Conservation (phyloP, 30 jellyfish, hydroid and myxozoan species). For the Chironex yamaguchii region DNA sequence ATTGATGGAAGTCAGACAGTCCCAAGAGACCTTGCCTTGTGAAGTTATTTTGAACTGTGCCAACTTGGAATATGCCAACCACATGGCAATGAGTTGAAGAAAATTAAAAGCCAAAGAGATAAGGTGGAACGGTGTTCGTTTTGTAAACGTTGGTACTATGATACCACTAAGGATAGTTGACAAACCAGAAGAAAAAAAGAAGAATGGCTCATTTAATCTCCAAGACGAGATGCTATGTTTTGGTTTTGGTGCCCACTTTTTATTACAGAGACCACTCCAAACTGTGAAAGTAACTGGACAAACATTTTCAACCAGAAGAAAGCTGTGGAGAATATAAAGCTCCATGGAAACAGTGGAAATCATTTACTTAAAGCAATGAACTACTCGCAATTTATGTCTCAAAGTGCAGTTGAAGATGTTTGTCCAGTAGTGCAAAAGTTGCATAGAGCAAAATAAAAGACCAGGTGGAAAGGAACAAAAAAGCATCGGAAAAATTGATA, state of each 20-base stretch:
- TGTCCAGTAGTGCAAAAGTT: not conserved
- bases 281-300: slow-evolving; percentile 30
- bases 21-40: too few relatives aligned
- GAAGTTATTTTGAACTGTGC: too few relatives aligned
- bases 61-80: too few relatives aligned
- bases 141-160: slow-evolving; percentile 12
- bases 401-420: not conserved
- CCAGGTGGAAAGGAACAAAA: slow-evolving; percentile 6
- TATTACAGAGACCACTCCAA: slow-evolving; percentile 1
- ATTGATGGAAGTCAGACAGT: too few relatives aligned
- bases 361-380: slow-evolving; percentile 18
- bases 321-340: not conserved
- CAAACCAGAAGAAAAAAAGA: not conserved
- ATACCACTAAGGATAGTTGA: not conserved
- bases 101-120: too few relatives aligned
- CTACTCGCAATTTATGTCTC: not conserved
- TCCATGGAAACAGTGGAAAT: not conserved
- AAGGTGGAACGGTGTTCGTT: not conserved
- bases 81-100: too few relatives aligned
- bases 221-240: slow-evolving; percentile 11
- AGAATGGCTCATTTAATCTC: slow-evolving; percentile 33
- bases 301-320: slow-evolving; percentile 6
- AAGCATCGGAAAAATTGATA: not conserved
- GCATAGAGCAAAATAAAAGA: not conserved
- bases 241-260: slow-evolving; percentile 8